Evolutionary conservation across 2,888 invertebrate genomes (phyloP), one percentile per base, ranked within the genome.

Genomic region (Itoplectis maculator): DNA sequence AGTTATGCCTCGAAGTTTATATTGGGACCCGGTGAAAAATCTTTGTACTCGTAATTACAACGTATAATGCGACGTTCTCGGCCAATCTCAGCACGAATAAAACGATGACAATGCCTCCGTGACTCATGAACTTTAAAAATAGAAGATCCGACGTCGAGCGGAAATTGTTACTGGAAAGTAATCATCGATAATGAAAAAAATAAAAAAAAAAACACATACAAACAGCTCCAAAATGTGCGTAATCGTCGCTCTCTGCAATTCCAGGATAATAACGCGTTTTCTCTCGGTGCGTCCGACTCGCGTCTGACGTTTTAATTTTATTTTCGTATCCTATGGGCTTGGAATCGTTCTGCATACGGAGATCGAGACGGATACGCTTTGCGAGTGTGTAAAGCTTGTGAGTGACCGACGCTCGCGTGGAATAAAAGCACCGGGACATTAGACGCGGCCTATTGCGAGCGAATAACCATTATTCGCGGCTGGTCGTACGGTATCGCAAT

Each of bases 401-500:
- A n/a, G n/a, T 42, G 51, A 54, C 56, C 23, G 42, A 47, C 40
- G 49, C 56, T 42, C 29, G 45, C 40, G n/a, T 11, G 29, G 29
- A 61, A 18, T 5, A 29, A 3, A 29, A 29, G 29, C 29, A 29
- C 29, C n/a, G 29, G 5, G 29, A 40, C 23, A 47, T 51, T 40
- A 40, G 51, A 73, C 45, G 29, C 5, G 11, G 68, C 68, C n/a
- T 72, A 73, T 72, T 42, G 49, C 72, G n/a, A n/a, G 54, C 35
- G 49, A 69, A 78, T 54, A 54, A 49, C 51, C 49, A 70, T 76
- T 76, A 20, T 79, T 66, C 20, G 40, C 42, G n/a, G 18, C 37
- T 76, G 49, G 29, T 20, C 61, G 51, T 68, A n/a, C n/a, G n/a
- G n/a, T n/a, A 61, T 63, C 74, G 77, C 74, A 81, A 83, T 59